phyloP scores from a whole-genome alignment of 2,797 vertebrate species.

The Rhinichthys osculus region DNA sequence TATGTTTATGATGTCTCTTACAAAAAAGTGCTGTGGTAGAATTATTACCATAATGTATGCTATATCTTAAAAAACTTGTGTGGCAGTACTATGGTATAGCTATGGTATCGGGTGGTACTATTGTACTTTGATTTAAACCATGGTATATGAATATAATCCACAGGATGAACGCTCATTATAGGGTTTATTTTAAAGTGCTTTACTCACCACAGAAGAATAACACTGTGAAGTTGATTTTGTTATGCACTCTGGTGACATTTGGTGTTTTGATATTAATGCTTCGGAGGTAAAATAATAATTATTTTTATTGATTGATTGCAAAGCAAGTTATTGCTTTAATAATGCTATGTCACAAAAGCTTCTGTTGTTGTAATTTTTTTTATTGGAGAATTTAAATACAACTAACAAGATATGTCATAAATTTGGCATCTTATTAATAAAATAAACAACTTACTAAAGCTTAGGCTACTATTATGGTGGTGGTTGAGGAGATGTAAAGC shows the following conservation, averaged over 20 bases:
- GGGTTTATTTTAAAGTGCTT: neutral
- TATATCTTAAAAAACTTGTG: neutral
- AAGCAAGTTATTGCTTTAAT: neutral
- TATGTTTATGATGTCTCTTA: neutral
- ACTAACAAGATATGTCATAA: neutral
- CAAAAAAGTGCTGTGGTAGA: neutral
- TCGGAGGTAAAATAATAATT: neutral
- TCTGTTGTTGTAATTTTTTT: neutral
- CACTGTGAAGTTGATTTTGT: neutral
- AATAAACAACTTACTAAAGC: neutral
- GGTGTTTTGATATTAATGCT: neutral
- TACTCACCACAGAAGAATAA: too few species aligned
- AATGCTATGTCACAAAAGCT: neutral
- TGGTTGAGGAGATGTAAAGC: too few species aligned
- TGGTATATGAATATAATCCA: neutral
- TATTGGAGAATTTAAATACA: too few species aligned
- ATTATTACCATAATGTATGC: neutral
- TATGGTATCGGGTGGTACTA: neutral
- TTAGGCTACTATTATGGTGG: too few species aligned
- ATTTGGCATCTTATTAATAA: neutral
- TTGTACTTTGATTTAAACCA: neutral
- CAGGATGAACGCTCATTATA: neutral
- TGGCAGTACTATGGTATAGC: neutral
- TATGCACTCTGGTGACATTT: neutral
- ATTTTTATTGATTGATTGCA: neutral